Percentiles rank a stretch among this genome's conserved stretches.
phyloP scores from a whole-genome alignment of 1,140 invertebrate genomes.

The Anastatus disparis region DNA sequence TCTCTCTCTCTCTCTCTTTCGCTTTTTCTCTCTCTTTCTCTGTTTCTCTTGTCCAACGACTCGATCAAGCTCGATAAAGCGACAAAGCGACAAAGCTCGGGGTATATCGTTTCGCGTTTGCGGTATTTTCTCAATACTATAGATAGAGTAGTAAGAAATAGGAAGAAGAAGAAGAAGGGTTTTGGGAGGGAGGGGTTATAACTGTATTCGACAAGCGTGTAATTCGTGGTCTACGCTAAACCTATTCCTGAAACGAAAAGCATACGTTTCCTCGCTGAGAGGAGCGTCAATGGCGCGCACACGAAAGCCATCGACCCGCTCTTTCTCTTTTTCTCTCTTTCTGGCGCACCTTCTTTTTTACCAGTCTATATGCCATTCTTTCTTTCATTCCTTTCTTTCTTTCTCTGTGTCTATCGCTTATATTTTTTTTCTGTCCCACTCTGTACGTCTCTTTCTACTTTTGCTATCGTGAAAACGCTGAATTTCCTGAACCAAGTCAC shows the following conservation, averaged over 20 bases:
- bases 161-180: too few relatives aligned
- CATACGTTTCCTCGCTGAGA: slow-evolving; percentile 51
- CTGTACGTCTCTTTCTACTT: too few relatives aligned
- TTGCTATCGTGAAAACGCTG: too few relatives aligned
- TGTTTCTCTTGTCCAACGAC: neutral
- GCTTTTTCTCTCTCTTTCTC: too few relatives aligned
- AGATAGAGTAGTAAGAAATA: too few relatives aligned
- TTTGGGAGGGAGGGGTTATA: too few relatives aligned
- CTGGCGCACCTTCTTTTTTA: neutral
- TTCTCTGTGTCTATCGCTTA: too few relatives aligned
- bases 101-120: slow-evolving; percentile 43
- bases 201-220: slow-evolving; percentile 64
- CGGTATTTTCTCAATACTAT: too few relatives aligned
- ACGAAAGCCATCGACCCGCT: slow-evolving; percentile 25
- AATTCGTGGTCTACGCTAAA: slow-evolving; percentile 57
- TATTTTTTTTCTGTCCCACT: too few relatives aligned
- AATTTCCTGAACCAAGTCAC: too few relatives aligned
- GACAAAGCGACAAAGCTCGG: neutral
- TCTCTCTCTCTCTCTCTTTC: too few relatives aligned
- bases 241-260: slow-evolving; percentile 57
- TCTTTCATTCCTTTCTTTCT: too few relatives aligned
- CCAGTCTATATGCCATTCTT: neutral
- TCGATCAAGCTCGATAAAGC: slow-evolving; percentile 14
- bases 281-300: neutral
- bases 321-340: neutral